Conservation (phyloP, 92 coral and sea anemone genomes). For the Zoanthus sansibaricus region DNA sequence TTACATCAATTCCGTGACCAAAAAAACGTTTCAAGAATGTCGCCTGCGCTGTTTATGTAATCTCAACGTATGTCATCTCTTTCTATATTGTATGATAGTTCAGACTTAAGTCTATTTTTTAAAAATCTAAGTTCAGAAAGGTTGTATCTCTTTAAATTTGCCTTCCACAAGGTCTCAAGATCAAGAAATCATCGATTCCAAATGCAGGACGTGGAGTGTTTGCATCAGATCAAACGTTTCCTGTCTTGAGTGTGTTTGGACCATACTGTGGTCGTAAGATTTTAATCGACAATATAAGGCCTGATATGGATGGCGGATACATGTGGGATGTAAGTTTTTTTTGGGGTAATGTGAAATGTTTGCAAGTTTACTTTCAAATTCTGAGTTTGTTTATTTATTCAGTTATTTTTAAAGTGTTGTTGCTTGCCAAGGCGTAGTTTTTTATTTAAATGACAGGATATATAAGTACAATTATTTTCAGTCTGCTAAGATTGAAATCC, state of each 20-base stretch:
- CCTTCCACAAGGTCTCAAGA: constrained; percentile 22
- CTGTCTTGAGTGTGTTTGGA: constrained; percentile 65
- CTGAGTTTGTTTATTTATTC: too few relatives aligned
- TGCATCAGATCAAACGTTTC: constrained; percentile 54
- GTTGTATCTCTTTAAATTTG: background rate
- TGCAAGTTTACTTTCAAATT: background rate
- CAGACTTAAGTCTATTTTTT: background rate
- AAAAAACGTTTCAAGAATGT: too few relatives aligned
- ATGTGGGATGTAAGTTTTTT: constrained; percentile 74
- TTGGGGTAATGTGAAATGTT: background rate
- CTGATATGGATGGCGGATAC: constrained; percentile 69
- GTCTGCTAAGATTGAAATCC: too few relatives aligned
- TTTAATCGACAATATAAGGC: constrained; percentile 39
- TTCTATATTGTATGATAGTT: too few relatives aligned
- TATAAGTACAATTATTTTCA: too few relatives aligned
- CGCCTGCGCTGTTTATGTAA: too few relatives aligned
- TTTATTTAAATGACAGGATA: too few relatives aligned
- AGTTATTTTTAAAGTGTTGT: too few relatives aligned
- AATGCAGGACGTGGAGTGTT: constrained; percentile 73
- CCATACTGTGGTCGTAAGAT: constrained; percentile 73
- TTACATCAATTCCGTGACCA: too few relatives aligned
- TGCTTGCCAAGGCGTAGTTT: too few relatives aligned
- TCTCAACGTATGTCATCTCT: too few relatives aligned
- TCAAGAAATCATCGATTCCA: constrained; percentile 36
- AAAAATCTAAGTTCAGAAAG: background rate